Percentiles rank a stretch among this genome's conserved stretches.
Evolutionary conservation across 2,113 vertebrate genomes (phyloP).

Genomic region (Phalacrocorax pelagicus): DNA sequence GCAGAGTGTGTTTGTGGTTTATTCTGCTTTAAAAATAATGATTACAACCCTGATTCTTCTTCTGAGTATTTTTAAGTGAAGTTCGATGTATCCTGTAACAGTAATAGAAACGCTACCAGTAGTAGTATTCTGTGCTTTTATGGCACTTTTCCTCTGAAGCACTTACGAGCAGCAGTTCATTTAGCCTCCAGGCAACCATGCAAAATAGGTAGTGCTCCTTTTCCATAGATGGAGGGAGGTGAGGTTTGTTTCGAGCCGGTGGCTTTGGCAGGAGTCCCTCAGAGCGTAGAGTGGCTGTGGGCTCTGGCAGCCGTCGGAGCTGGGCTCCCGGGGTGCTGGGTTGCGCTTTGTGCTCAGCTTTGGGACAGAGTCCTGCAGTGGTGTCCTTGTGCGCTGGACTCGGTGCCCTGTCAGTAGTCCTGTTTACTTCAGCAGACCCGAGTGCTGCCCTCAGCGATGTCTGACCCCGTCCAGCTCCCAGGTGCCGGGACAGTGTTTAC

Average conservation of each 20-base stretch:
- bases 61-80: background rate
- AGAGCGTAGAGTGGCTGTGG: background rate
- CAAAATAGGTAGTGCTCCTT: background rate
- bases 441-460: background rate
- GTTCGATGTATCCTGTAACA: background rate
- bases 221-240: background rate
- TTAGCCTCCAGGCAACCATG: background rate
- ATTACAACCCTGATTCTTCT: background rate
- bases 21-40: background rate
- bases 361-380: background rate
- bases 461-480: background rate
- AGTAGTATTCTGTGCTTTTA: background rate
- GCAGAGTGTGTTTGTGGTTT: background rate
- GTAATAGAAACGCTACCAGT: background rate
- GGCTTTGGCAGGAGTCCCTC: background rate
- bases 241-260: fast-evolving
- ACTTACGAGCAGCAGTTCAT: background rate
- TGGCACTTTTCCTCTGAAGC: background rate
- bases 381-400: background rate
- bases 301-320: background rate
- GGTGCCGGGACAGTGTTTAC: fast-evolving
- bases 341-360: background rate
- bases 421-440: background rate
- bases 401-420: fast-evolving
- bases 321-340: fast-evolving